A percentile compares a stretch with the other conserved stretches of the same genome.
These are phyloP conservation scores for Potamarius usumacintae DNA, from an alignment of 2,113 vertebrate genomes.

Conservation along the genomic window DNA sequence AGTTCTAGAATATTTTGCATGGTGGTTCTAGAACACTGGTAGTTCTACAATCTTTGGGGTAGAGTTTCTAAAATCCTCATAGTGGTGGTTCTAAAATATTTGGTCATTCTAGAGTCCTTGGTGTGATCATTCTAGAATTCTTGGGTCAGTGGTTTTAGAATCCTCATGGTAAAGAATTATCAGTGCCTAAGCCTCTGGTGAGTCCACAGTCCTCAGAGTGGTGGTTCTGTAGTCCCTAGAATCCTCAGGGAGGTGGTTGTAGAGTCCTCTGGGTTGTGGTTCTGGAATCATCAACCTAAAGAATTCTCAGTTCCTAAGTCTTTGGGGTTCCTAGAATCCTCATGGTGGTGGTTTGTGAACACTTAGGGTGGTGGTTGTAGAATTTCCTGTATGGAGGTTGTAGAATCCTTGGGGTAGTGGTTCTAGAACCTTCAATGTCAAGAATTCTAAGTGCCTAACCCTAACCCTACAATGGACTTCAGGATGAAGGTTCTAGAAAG, in stretches of 20 bases:
- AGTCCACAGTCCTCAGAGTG: not conserved
- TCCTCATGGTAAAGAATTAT: no score
- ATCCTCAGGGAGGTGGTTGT: not conserved
- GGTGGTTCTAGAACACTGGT: not conserved
- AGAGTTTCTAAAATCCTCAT: not conserved
- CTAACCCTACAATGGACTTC: not conserved
- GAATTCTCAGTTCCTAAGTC: no score
- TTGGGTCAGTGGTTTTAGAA: no score
- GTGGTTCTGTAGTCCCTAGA: not conserved
- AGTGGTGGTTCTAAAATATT: not conserved
- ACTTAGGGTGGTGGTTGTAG: not conserved
- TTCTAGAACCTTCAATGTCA: not conserved
- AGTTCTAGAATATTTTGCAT: not conserved
- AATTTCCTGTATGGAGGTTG: not conserved
- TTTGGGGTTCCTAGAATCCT: not conserved
- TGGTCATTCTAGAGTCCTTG: not conserved
- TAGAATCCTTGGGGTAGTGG: not conserved
- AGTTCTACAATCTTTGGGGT: not conserved
- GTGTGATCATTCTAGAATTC: no score
- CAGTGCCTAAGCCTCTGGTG: no score
- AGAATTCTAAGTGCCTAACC: not conserved
- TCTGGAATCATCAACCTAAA: not conserved
- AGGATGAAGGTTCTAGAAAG: not conserved
- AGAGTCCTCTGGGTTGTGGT: not conserved
- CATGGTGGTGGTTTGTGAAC: not conserved